These are phyloP conservation scores for Caenorhabditis brenneri DNA, from an alignment of 1,140 invertebrate genomes.

Conservation along the genomic window DNA sequence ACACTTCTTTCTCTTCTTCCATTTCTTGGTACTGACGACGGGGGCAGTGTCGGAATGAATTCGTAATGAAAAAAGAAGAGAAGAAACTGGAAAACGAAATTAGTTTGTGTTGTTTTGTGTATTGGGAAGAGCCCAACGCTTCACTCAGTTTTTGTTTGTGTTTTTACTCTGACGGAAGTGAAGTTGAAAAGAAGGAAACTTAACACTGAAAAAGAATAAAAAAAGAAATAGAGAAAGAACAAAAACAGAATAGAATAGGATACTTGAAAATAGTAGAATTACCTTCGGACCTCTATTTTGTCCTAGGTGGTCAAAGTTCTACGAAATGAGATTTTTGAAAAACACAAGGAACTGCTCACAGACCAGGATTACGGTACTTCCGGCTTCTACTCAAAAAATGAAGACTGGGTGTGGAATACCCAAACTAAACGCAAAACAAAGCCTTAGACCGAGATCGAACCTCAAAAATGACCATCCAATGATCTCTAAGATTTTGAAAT, in stretches of 20 bases:
- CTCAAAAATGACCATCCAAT: no score
- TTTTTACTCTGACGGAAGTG: not conserved
- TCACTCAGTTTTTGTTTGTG: not conserved
- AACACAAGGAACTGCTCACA: not conserved
- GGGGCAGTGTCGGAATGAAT: constrained; percentile 1
- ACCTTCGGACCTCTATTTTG: not conserved
- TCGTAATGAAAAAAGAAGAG: constrained; percentile 30
- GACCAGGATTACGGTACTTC: not conserved
- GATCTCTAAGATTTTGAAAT: no score
- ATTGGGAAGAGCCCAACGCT: not conserved
- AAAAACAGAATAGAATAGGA: not conserved
- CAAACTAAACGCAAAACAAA: no score
- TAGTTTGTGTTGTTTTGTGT: constrained; percentile 32
- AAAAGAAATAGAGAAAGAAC: not conserved
- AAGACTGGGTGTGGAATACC: no score
- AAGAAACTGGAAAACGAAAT: constrained; percentile 8
- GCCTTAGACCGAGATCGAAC: no score
- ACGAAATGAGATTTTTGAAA: not conserved
- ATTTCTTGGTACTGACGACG: not conserved
- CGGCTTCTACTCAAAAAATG: not conserved
- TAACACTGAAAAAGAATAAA: not conserved
- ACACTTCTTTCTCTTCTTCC: not conserved
- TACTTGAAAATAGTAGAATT: not conserved
- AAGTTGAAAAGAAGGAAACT: not conserved
- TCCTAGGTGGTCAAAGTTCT: not conserved